Base-by-base conservation (phyloP, 30 jellyfish, hydroid and myxozoan species). In the Chironex yamaguchii region DNA sequence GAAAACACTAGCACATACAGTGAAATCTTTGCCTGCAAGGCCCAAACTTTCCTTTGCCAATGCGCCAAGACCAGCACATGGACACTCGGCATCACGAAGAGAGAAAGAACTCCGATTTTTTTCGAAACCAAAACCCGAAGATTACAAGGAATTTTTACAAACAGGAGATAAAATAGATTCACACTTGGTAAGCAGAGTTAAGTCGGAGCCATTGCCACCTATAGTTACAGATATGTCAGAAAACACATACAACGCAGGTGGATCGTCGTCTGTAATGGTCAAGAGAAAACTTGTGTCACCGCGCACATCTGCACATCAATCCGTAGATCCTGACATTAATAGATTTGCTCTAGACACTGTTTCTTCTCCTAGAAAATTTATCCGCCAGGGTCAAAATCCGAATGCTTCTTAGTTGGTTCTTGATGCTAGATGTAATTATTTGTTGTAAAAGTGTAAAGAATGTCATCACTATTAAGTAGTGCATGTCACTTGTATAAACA, bases 171-270 rank as follows among this genome's bases (percentile, higher is more conserved):
- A 77, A 36, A 29, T 22, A 34, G 89, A 95, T 14, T 63, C 32
- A 6, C 84, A 67, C n/a, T 24, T 92, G 35, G 20, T 52, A 2
- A 81, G 91, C 0, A 92, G 31, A 29, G 78, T 96, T 1, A 68
- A 79, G 14, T 34, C 85, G 0, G 93, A 82, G 51, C 98, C 98
- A 34, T 76, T 92, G 2, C 98, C 98, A 23, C 98, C 98, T 52
- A 92, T 92, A 4, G 70, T 89, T 24, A 85, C 97, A 24, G 58
- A 42, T 42, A 42, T 9, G 17, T 9, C 13, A 17, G 58, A 42
- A n/a, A n/a, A n/a, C n/a, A n/a, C n/a, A n/a, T n/a, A n/a, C n/a
- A n/a, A n/a, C n/a, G n/a, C n/a, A n/a, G n/a, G n/a, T n/a, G n/a
- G n/a, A n/a, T n/a, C n/a, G n/a, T n/a, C n/a, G n/a, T n/a, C n/a